Evolutionary conservation across 30 jellyfish, hydroid and myxozoan species (phyloP), one percentile per base, ranked within the genome.

Genomic region (Catostylus mosaicus): DNA sequence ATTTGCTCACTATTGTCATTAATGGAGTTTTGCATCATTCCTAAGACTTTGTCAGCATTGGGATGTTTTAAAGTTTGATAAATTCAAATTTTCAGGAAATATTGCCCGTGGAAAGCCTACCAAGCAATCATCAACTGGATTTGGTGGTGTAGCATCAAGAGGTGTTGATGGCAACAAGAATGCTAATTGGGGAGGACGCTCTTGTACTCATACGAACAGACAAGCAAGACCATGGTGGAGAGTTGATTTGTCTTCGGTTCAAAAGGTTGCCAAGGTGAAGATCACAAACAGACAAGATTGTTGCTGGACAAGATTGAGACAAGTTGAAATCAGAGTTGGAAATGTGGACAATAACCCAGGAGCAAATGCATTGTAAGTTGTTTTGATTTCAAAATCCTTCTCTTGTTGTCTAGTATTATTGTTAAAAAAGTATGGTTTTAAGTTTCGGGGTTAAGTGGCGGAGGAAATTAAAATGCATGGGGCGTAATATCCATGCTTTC

Each of bases 121-220:
- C 77, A 69, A 47, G 59, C 95, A 84, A 47, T 84, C 95, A 1
- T 52, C 88, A 30, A 84, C 95, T 18, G 88, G 84, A 10, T 65
- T 72, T 34, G 86, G 86, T 20, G 95, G 95, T 19, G 81, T 23
- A 7, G 22, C 95, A 36, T 0, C 67, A 8, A 60, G 95, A 22
- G 95, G 78, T 23, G 95, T 84, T 65, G 95, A 84, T 47, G 95
- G 95, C 40, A 84, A 84, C 78, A 69, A 56, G 75, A 84, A 84
- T n/a, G 11, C 73, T 4, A 79, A 84, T 7, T 84, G 95, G 95
- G 51, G 70, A 3, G 95, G 86, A 30, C 34, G 75, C 1, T 69
- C 88, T 2, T 84, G 95, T 37, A 84, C 95, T 29, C 95, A 84
- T 72, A 84, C 95, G 12, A 73, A 84, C 77, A 62, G 62, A 33